These are phyloP conservation scores for Tichodroma muraria DNA, from an alignment of 2,113 vertebrate species.

Conservation along the genomic window DNA sequence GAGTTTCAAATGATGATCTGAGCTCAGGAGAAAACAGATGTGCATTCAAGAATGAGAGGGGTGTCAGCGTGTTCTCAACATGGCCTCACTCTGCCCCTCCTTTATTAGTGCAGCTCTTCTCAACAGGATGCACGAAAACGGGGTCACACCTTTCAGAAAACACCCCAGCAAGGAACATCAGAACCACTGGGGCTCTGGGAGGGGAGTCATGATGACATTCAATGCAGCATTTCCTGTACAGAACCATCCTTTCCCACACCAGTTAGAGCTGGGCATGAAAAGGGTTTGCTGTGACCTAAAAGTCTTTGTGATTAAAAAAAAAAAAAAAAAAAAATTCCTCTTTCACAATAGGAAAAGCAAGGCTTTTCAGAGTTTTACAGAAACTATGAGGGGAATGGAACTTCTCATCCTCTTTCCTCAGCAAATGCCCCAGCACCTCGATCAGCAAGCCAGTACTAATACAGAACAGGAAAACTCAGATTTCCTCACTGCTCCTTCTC, in stretches of 20 bases:
- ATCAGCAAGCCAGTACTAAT: neutral
- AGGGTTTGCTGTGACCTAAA: neutral
- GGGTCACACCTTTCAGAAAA: neutral
- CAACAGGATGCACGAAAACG: neutral
- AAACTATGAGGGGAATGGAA: neutral
- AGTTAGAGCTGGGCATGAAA: neutral
- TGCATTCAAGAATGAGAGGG: neutral
- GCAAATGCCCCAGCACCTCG: neutral
- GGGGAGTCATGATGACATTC: neutral
- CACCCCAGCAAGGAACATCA: neutral
- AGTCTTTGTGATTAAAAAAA: neutral
- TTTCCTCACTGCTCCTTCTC: neutral
- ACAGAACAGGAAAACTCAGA: neutral
- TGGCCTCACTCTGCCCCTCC: neutral
- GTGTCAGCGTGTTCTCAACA: fast-evolving
- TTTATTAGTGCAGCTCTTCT: neutral
- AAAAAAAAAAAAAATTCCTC: neutral
- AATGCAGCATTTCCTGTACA: neutral
- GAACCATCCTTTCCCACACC: neutral
- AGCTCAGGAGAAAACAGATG: neutral
- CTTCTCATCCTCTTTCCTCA: neutral
- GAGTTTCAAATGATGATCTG: neutral
- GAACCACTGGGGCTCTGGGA: neutral
- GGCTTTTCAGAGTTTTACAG: neutral
- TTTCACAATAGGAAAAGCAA: neutral